Percentiles rank a stretch among this genome's conserved stretches.
phyloP scores from a whole-genome alignment of 1,140 invertebrate species.

The Orchesella cincta region DNA sequence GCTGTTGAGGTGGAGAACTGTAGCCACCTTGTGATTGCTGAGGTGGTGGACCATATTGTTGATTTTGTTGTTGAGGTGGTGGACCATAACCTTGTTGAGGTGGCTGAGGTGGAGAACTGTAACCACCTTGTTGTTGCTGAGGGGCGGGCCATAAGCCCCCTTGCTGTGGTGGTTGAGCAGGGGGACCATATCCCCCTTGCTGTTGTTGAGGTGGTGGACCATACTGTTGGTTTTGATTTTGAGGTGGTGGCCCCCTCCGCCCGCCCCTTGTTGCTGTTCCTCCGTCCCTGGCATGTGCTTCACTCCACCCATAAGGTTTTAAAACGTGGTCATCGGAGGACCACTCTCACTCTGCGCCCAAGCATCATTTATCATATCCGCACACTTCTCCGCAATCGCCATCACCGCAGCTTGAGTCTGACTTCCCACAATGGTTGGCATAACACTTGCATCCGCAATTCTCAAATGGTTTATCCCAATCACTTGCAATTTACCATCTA shows the following conservation, averaged over 20 bases:
- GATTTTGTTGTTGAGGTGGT: background rate
- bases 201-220: constrained; percentile 22
- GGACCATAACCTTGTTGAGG: constrained; percentile 4
- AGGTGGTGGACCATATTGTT: constrained; percentile 1
- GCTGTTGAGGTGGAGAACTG: constrained; percentile 1
- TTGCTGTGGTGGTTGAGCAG: background rate
- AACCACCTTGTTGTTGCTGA: background rate
- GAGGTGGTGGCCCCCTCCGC: background rate
- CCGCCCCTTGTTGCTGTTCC: background rate
- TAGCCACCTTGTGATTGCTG: background rate
- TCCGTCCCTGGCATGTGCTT: background rate
- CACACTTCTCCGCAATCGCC: constrained; percentile 38
- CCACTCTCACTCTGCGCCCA: constrained; percentile 31
- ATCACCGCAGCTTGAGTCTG: constrained; percentile 9
- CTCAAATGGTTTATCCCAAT: constrained; percentile 38
- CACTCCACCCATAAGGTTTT: background rate
- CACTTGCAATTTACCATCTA: constrained; percentile 32
- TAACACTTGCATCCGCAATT: constrained; percentile 34
- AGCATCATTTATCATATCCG: constrained; percentile 34
- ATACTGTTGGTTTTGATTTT: background rate
- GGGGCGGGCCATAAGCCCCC: background rate
- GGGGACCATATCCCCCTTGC: constrained; percentile 7
- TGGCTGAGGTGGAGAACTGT: constrained; percentile 10
- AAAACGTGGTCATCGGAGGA: background rate
- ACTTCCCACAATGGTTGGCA: constrained; percentile 35